Conservation (phyloP, 2,797 vertebrate genomes). For the Hirundo rustica region DNA sequence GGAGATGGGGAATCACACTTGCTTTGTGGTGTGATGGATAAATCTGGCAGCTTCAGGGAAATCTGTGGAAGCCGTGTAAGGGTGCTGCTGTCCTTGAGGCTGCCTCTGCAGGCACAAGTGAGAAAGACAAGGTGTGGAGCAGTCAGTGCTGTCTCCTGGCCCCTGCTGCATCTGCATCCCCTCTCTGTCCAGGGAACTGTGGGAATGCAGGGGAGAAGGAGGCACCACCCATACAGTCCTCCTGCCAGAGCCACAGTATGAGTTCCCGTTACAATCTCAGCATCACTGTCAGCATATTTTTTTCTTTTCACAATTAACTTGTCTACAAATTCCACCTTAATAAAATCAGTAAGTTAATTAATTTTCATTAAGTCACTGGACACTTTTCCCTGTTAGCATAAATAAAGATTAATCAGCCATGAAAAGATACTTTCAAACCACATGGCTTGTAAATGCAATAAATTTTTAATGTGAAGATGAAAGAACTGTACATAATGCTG, state of each 20-base stretch:
- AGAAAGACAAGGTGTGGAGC: not conserved
- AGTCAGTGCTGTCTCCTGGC: rapidly evolving
- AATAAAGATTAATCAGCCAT: constrained; percentile 50
- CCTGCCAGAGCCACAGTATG: not conserved
- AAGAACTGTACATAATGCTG: not conserved
- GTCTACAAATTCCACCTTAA: not conserved
- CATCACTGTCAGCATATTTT: not conserved
- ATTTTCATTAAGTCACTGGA: not conserved
- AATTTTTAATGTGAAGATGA: constrained; percentile 39
- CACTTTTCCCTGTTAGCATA: constrained; percentile 1
- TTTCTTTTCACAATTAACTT: not conserved
- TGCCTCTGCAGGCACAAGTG: not conserved
- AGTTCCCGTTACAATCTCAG: not conserved
- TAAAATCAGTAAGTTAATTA: constrained; percentile 4
- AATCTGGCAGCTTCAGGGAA: not conserved
- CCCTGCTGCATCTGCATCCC: not conserved
- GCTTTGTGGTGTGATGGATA: not conserved
- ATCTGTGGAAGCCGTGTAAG: not conserved
- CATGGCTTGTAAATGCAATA: constrained; percentile 18
- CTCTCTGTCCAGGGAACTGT: rapidly evolving
- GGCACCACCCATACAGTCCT: not conserved
- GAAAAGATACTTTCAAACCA: constrained; percentile 31
- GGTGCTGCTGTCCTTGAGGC: not conserved
- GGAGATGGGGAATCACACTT: not conserved
- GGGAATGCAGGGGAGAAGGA: not conserved